Conservation (phyloP, 1,140 invertebrate genomes). For the Zelostemma sp. region DNA sequence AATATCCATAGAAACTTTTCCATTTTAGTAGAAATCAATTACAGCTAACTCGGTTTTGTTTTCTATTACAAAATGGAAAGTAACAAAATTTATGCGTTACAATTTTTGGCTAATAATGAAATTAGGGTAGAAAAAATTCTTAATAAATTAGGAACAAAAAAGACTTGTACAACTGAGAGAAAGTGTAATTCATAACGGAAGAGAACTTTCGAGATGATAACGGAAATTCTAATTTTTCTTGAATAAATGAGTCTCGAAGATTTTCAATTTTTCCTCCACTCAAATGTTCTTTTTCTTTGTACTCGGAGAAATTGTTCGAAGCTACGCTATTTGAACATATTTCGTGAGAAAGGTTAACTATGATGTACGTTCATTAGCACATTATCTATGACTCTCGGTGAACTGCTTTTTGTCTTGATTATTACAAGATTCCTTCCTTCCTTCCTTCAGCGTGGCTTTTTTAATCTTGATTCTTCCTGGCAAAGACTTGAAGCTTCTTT, state of each 20-base stretch:
- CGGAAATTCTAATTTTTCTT: too few species aligned
- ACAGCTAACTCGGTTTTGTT: too few species aligned
- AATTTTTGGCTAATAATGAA: too few species aligned
- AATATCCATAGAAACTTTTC: not conserved
- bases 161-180: too few species aligned
- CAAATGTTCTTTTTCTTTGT: constrained; percentile 2
- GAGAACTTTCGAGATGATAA: too few species aligned
- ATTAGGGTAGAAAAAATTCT: too few species aligned
- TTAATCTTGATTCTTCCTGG: constrained; percentile 40
- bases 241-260: too few species aligned
- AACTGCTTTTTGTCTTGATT: constrained; percentile 30
- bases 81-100: too few species aligned
- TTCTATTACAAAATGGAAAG: too few species aligned
- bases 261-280: not conserved
- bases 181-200: too few species aligned
- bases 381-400: constrained; percentile 20
- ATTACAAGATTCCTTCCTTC: constrained; percentile 22
- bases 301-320: constrained; percentile 19
- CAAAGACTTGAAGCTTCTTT: constrained; percentile 32
- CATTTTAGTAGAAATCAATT: too few species aligned
- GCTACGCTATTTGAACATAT: constrained; percentile 15
- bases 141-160: too few species aligned
- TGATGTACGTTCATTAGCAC: constrained; percentile 36
- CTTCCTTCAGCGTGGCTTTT: constrained; percentile 18
- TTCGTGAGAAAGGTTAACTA: constrained; percentile 19